Percentiles rank a stretch among this genome's conserved stretches.
Evolutionary conservation across 2,113 vertebrate species (phyloP).

Genomic region (Nannobrachium achirus): DNA sequence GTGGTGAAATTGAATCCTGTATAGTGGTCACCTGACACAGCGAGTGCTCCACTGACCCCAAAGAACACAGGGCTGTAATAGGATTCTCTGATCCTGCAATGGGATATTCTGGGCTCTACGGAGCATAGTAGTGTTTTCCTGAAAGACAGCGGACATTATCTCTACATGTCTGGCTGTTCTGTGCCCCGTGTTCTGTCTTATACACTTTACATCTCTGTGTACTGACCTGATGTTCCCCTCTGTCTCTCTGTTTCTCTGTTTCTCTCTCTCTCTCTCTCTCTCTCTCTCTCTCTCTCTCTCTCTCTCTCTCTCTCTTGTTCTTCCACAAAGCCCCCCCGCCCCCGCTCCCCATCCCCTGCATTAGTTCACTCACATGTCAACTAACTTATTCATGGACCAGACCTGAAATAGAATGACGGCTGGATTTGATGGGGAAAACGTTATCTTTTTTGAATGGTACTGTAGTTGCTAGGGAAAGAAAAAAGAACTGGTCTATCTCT

Average conservation of each 20-base stretch:
- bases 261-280: too few relatives aligned
- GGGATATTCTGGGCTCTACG: neutral
- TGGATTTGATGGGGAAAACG: slow-evolving; percentile 60
- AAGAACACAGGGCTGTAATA: neutral
- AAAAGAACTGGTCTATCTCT: neutral
- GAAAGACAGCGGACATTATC: neutral
- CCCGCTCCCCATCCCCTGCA: slow-evolving; percentile 19
- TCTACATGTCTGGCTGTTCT: neutral
- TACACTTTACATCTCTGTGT: neutral
- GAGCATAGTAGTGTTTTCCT: neutral
- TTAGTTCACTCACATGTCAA: slow-evolving; percentile 48
- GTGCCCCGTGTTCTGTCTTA: neutral
- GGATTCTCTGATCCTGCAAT: neutral
- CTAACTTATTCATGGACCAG: slow-evolving; percentile 71
- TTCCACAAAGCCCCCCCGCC: neutral
- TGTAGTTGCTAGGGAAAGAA: slow-evolving; percentile 55
- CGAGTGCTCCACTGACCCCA: neutral
- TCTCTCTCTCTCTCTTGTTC: neutral
- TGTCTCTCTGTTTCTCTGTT: too few relatives aligned
- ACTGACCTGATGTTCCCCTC: slow-evolving; percentile 22
- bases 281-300: too few relatives aligned
- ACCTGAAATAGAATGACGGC: slow-evolving; percentile 65
- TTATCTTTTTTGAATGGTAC: slow-evolving; percentile 56
- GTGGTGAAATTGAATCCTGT: too few relatives aligned
- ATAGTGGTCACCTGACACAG: neutral